A percentile compares a stretch with the other conserved stretches of the same genome.
phyloP scores from a whole-genome alignment of 2,797 vertebrate species.

The Benthosema pterotum region DNA sequence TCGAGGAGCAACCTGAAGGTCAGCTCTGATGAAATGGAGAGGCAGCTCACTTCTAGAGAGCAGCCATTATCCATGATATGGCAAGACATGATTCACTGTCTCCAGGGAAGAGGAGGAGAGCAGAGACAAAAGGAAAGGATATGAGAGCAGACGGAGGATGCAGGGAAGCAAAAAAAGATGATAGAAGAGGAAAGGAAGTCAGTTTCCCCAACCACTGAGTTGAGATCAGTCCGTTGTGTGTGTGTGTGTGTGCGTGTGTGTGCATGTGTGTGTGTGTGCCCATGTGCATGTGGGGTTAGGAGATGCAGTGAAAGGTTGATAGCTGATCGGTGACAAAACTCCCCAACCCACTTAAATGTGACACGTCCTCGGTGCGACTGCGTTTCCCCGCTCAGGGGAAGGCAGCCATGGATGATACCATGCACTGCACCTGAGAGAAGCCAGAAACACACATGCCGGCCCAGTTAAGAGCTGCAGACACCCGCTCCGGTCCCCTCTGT shows the following conservation, averaged over 20 bases:
- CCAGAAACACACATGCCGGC: slow-evolving; percentile 69
- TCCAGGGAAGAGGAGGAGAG: slow-evolving; percentile 8
- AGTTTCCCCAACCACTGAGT: slow-evolving; percentile 33
- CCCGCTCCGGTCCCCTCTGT: slow-evolving; percentile 62
- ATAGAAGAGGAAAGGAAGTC: slow-evolving; percentile 33
- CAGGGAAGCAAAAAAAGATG: slow-evolving; percentile 11
- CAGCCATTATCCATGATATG: slow-evolving; percentile 70
- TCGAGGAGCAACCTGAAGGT: slow-evolving; percentile 81
- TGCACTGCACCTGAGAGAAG: slow-evolving; percentile 71
- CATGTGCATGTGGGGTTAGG: slow-evolving; percentile 35
- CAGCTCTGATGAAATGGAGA: slow-evolving; percentile 77
- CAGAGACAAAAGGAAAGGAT: not conserved
- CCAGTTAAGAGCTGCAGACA: slow-evolving; percentile 79
- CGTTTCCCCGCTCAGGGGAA: slow-evolving; percentile 65
- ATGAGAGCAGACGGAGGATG: slow-evolving; percentile 27
- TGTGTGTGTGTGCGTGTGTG: slow-evolving; percentile 37
- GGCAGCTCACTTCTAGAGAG: slow-evolving; percentile 65
- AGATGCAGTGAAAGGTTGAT: slow-evolving; percentile 66
- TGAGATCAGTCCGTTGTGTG: slow-evolving; percentile 16
- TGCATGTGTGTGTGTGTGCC: slow-evolving; percentile 41
- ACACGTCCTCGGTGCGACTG: slow-evolving; percentile 71
- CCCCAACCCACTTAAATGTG: slow-evolving; percentile 73
- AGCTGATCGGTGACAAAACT: slow-evolving; percentile 76
- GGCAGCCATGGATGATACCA: slow-evolving; percentile 67
- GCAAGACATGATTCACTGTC: slow-evolving; percentile 72